Conservation (phyloP, 2,797 vertebrate species). For the Botia kubotai region DNA sequence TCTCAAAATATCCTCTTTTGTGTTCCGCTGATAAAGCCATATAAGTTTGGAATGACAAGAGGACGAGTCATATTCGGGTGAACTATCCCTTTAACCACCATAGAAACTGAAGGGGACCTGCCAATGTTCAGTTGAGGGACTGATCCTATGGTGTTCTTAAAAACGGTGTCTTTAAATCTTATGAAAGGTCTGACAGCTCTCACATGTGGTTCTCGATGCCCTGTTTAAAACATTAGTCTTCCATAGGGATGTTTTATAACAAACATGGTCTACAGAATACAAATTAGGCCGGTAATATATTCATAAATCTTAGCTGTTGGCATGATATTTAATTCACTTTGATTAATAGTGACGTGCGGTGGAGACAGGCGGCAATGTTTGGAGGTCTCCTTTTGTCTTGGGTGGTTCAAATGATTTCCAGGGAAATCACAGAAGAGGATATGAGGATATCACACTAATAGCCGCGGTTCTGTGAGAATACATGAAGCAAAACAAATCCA, state of each 20-base stretch:
- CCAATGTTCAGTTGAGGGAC: neutral
- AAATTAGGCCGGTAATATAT: conserved; percentile 82
- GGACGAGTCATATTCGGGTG: too few relatives aligned
- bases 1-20: too few relatives aligned
- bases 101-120: too few relatives aligned
- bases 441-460: conserved; percentile 49
- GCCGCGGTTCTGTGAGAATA: conserved; percentile 13
- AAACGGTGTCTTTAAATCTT: conserved; percentile 1
- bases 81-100: too few relatives aligned
- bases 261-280: conserved; percentile 81
- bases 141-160: neutral
- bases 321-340: conserved; percentile 81
- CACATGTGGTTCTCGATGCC: conserved; percentile 38
- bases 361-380: conserved; percentile 66
- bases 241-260: conserved; percentile 68
- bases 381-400: conserved; percentile 74
- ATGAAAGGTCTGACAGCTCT: conserved; percentile 13
- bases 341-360: conserved; percentile 79
- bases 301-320: conserved; percentile 81
- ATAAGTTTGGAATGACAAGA: too few relatives aligned
- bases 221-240: conserved; percentile 57
- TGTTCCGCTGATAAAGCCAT: too few relatives aligned
- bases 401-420: conserved; percentile 69
- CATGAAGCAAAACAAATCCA: conserved; percentile 43
- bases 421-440: conserved; percentile 67